Conservation (phyloP, 2,113 vertebrate species). For the Callionymus lyra region DNA sequence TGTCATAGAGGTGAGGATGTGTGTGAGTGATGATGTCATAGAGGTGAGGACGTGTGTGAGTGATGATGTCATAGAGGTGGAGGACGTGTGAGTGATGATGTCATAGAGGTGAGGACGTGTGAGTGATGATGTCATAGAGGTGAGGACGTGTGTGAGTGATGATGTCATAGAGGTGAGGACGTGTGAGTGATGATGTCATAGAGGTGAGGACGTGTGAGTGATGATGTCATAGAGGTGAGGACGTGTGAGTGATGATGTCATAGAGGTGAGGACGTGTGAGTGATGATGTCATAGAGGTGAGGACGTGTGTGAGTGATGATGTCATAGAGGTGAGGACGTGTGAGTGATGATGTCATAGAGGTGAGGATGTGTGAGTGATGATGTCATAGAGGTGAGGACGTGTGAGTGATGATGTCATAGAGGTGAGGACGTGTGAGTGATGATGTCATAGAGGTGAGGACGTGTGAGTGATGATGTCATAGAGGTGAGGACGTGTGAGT, state of each 20-base stretch:
- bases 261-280: slow-evolving; percentile 34
- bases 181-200: slow-evolving; percentile 8
- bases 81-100: too few species aligned
- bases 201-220: too few species aligned
- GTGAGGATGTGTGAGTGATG: too few species aligned
- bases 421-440: slow-evolving; percentile 35
- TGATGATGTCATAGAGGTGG: slow-evolving; percentile 29
- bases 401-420: slow-evolving; percentile 9
- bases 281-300: slow-evolving; percentile 29
- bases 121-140: slow-evolving; percentile 27
- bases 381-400: slow-evolving; percentile 35
- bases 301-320: too few species aligned
- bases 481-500: slow-evolving; percentile 27
- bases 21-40: too few species aligned
- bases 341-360: slow-evolving; percentile 11
- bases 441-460: slow-evolving; percentile 34
- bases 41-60: slow-evolving; percentile 28
- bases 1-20: slow-evolving; percentile 37
- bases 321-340: slow-evolving; percentile 33
- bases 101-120: slow-evolving; percentile 31
- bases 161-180: slow-evolving; percentile 38
- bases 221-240: slow-evolving; percentile 43
- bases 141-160: too few species aligned
- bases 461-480: slow-evolving; percentile 7
- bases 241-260: slow-evolving; percentile 7